Evolutionary conservation across 30 jellyfish, hydroid and myxozoan species (phyloP).

Genomic region (Chironex yamaguchii): DNA sequence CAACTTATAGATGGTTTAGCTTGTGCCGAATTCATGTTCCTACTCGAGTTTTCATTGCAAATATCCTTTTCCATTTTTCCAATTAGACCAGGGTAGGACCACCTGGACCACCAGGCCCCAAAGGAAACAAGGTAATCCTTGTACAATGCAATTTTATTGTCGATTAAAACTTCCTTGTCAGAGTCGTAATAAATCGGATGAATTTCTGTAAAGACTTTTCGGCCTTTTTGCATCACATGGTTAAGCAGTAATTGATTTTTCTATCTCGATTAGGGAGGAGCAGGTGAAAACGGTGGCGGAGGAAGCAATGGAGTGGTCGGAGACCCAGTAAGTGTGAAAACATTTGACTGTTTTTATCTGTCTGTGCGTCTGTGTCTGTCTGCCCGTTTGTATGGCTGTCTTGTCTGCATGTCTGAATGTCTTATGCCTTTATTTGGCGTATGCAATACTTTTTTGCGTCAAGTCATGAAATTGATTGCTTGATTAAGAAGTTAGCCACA

Average conservation of each 20-base stretch:
- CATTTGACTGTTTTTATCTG: no score
- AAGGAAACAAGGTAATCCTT: conserved; percentile 84
- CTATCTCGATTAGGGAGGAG: background rate
- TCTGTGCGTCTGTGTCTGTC: background rate
- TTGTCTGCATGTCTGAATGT: background rate
- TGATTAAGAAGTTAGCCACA: no score
- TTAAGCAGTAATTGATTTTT: no score
- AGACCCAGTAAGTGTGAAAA: background rate
- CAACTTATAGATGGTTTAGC: background rate
- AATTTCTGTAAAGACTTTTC: no score
- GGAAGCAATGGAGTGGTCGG: background rate
- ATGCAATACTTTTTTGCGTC: no score
- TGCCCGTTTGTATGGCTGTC: no score
- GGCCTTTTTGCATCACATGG: no score
- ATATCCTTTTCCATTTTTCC: no score
- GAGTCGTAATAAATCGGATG: no score
- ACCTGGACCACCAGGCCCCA: conserved; percentile 96
- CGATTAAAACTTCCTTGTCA: background rate
- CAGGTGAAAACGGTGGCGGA: background rate
- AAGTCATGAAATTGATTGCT: no score
- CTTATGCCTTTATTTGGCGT: background rate
- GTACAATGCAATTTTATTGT: conserved; percentile 36
- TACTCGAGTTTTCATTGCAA: no score
- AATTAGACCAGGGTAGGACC: conserved; percentile 23
- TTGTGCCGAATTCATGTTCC: no score